These are phyloP conservation scores for Pachyrhynchus sulphureomaculatus DNA, from an alignment of 1,140 invertebrate genomes.

Conservation along the genomic window DNA sequence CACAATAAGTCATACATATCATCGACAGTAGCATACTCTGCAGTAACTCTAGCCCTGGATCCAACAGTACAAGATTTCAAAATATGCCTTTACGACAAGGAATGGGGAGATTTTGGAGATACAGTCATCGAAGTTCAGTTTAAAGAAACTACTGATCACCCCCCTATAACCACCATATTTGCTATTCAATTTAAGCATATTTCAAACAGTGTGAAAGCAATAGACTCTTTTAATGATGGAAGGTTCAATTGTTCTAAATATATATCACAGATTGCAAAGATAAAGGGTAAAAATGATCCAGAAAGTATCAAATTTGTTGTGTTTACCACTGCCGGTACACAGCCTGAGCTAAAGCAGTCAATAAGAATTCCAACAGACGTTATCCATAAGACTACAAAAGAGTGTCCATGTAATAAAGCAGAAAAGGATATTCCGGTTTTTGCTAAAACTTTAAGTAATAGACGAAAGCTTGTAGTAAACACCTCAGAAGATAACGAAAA, in stretches of 20 bases:
- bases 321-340: conserved; percentile 15
- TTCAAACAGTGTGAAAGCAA: conserved; percentile 13
- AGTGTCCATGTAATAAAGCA: neutral
- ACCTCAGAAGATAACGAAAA: conserved; percentile 25
- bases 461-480: conserved; percentile 11
- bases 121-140: conserved; percentile 16
- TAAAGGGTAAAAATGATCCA: neutral
- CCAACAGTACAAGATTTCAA: conserved; percentile 6
- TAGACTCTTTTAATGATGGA: conserved; percentile 13
- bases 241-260: conserved; percentile 12
- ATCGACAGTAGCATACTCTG: conserved; percentile 20
- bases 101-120: conserved; percentile 28
- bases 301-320: conserved; percentile 14
- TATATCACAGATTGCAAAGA: neutral
- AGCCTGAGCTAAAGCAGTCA: neutral
- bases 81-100: conserved; percentile 17
- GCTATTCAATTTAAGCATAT: conserved; percentile 24
- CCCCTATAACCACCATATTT: neutral
- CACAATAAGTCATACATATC: conserved; percentile 10
- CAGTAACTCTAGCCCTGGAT: conserved; percentile 13
- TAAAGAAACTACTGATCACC: neutral
- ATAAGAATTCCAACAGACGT: neutral
- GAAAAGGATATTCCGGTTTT: neutral
- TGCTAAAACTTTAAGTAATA: conserved; percentile 8
- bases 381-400: neutral